These are phyloP conservation scores for Tanypteryx hageni DNA, from an alignment of 2,888 invertebrate species.

Conservation along the genomic window DNA sequence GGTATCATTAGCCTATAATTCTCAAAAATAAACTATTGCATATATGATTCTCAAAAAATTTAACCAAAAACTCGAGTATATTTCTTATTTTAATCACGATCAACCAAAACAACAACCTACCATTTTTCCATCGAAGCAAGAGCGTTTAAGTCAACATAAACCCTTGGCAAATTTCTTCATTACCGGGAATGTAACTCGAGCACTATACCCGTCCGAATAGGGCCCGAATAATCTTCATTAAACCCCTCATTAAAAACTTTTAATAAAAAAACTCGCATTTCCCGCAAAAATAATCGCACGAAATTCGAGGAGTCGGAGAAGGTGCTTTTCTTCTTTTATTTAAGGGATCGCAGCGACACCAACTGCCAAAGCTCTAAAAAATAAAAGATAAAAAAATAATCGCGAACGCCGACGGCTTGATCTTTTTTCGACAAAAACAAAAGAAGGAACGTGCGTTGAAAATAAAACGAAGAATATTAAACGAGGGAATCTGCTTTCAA, in stretches of 20 bases:
- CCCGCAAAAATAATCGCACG: background rate
- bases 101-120: too few species aligned
- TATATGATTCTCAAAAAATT: too few species aligned
- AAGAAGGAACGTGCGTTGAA: background rate
- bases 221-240: background rate
- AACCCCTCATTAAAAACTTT: background rate
- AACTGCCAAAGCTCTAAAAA: slow-evolving; percentile 22
- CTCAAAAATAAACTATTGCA: too few species aligned
- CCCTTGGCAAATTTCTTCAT: too few species aligned
- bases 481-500: slow-evolving; percentile 24
- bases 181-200: background rate
- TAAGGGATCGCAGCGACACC: background rate
- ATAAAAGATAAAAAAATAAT: background rate
- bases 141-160: too few species aligned
- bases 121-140: too few species aligned
- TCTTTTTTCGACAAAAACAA: background rate
- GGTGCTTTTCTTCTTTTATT: background rate
- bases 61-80: too few species aligned
- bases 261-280: background rate
- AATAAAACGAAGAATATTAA: slow-evolving; percentile 14
- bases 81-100: too few species aligned
- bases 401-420: background rate
- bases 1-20: too few species aligned
- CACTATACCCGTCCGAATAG: background rate
- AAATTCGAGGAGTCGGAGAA: background rate